Conservation (phyloP, 2,113 vertebrate species). For the Anhinga rufa region DNA sequence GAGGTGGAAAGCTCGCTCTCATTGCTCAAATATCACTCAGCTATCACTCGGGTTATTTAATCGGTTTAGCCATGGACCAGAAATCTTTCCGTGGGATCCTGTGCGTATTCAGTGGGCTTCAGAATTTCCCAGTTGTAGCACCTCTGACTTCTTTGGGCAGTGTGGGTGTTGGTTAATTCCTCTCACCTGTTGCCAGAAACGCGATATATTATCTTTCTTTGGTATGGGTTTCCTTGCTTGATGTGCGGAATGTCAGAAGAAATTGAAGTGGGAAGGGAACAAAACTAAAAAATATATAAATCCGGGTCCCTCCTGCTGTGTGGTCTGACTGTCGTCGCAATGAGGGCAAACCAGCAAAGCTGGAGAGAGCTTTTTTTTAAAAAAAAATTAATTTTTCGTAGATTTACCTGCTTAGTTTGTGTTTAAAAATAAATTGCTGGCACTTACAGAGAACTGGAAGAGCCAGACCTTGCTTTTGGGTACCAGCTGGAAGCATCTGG, state of each 20-base stretch:
- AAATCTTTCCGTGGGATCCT: not conserved
- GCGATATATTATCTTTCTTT: not conserved
- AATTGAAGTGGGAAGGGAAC: not conserved
- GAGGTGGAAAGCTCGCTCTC: not conserved
- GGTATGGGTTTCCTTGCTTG: not conserved
- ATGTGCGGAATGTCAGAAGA: not conserved
- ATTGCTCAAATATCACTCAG: not conserved
- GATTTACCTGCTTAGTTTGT: not conserved
- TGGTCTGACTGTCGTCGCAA: fast-evolving
- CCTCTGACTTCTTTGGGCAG: not conserved
- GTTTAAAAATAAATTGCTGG: not conserved
- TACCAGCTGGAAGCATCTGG: not conserved
- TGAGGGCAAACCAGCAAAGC: not conserved
- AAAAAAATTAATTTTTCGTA: not conserved
- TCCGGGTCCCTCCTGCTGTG: not conserved
- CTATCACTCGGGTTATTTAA: too few relatives aligned
- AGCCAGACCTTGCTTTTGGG: not conserved
- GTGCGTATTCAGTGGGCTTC: fast-evolving
- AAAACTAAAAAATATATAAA: not conserved
- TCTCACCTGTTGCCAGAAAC: not conserved
- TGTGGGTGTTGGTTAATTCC: too few relatives aligned
- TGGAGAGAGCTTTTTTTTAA: not conserved
- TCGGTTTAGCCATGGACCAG: not conserved
- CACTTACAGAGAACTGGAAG: not conserved
- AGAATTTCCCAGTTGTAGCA: not conserved